phyloP scores from a whole-genome alignment of 2,888 invertebrate genomes.

The Ophion ventricosus region DNA sequence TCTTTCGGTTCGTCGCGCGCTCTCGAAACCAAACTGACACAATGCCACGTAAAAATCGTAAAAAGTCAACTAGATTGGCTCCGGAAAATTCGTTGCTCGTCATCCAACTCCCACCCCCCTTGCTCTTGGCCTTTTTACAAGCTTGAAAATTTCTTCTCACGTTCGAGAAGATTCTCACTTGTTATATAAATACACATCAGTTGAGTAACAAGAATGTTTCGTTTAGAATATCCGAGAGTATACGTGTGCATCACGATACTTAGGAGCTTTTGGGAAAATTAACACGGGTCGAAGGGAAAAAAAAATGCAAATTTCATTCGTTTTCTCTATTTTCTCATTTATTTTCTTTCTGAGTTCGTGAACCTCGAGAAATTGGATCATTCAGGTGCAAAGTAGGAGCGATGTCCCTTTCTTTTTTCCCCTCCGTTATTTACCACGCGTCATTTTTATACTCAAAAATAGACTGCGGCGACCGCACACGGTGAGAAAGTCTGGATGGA shows the following conservation, averaged over 20 bases:
- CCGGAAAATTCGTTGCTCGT: constrained; percentile 67
- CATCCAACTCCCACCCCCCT: neutral
- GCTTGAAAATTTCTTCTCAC: constrained; percentile 49
- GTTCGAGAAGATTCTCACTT: constrained; percentile 1
- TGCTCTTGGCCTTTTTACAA: neutral
- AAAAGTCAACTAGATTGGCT: constrained; percentile 76
- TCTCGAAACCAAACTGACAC: constrained; percentile 8
- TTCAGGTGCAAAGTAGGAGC: constrained; percentile 76
- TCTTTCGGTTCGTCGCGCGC: constrained; percentile 26
- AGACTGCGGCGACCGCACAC: constrained; percentile 32
- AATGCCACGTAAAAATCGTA: constrained; percentile 68
- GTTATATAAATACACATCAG: constrained; percentile 68
- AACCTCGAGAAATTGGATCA: constrained; percentile 71
- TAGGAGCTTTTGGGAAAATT: constrained; percentile 23
- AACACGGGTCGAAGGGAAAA: constrained; percentile 12
- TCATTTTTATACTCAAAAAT: constrained; percentile 21
- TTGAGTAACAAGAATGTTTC: constrained; percentile 12
- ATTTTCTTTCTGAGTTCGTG: constrained; percentile 4
- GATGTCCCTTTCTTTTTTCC: constrained; percentile 33
- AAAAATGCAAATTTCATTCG: constrained; percentile 48
- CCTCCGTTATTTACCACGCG: constrained; percentile 3
- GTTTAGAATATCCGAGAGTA: constrained; percentile 6
- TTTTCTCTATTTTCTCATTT: neutral
- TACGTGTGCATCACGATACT: constrained; percentile 34
- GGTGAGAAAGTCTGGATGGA: constrained; percentile 46